Evolutionary conservation across 2,888 invertebrate species (phyloP), one percentile per base, ranked within the genome.

Genomic region (Xanthia icteritia): DNA sequence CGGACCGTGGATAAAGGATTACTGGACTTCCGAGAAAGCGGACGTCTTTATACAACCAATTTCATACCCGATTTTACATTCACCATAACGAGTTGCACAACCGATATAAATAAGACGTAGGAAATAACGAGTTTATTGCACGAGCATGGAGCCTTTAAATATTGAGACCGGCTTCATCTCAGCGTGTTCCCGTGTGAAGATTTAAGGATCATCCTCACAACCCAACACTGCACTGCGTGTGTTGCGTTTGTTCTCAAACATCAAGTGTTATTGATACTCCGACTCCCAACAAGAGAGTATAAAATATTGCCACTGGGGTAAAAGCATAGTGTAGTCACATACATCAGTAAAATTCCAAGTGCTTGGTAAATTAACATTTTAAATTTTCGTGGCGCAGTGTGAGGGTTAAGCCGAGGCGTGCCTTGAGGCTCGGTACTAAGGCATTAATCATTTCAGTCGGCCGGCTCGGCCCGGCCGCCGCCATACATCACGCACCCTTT

Each of bases 401-500:
- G 85, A 87, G 86, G 84, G 79, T 85, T 87, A 86, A 86, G 71
- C 76, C 84, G 76, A 86, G 86, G 88, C 86, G 85, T 91, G 89
- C 91, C 91, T 88, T 86, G 86, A 90, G 92, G 92, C 91, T 88
- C 82, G 81, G 88, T 82, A 86, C 87, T 83, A 79, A 87, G 86
- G 89, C 93, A 95, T 96, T 94, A 95, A 95, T 96, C 95, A 96
- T 94, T 84, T 89, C 93, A 89, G 87, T 88, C 90, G 89, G 90
- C 90, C 90, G 92, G 88, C 86, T 87, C 89, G 85, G 87, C 88
- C 85, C 63, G 68, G 73, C 81, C 87, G 85, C 84, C 89, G 86
- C 91, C 92, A 94, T 95, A 94, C 94, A 94, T 94, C 94, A 93
- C 92, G 88, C 89, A 90, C 91, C 93, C 94, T 94, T 93, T 92